Base-by-base conservation (phyloP, 2,888 invertebrate species). In the Hermodice carunculata region DNA sequence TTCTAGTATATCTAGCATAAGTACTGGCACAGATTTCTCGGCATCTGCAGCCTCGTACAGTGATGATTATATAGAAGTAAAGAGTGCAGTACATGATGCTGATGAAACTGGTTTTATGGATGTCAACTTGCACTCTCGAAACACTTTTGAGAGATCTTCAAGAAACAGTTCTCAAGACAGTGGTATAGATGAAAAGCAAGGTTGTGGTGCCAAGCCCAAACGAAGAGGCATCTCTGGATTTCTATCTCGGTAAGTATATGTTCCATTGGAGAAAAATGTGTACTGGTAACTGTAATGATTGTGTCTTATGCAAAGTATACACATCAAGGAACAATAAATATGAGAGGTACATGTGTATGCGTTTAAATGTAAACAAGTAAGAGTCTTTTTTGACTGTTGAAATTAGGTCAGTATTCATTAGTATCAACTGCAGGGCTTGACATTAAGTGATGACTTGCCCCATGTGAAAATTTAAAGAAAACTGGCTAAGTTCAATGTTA, bases 81-180 rank as follows among this genome's bases (percentile, higher is more conserved):
- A n/a, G n/a, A 71, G 74, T 11, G 76, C 71, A 40, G 26, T 34
- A 40, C 73, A 73, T 34, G 80, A 81, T 54, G 75, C 74, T n/a
- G 81, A 81, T n/a, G 83, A 82, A 62, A 75, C 76, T 11, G 75
- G 77, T 17, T 81, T 83, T 65, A 80, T 80, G 71, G 83, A 83
- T 56, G 76, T 83, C 11, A 83, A 76, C 64, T 70, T 83, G 17
- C 78, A 82, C 59, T 75, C 80, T 1, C 71, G 81, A 56, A 81
- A 60, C 51, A 43, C 60, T 3, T 60, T 51, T 49, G 60, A 60
- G 19, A 22, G 49, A 8, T 60, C 60, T 2, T n/a, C n/a, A n/a
- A 11, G 51, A n/a, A 60, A 49, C 28, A 49, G 49, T 28, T 49
- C 49, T 5, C 60, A 60, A 40, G 60, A 60, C 51, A 60, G 60